Evolutionary conservation across 35 echinoderm and acorn worm genomes (phyloP), one percentile per base, ranked within the genome.

Genomic region (Stichopus chloronotus): DNA sequence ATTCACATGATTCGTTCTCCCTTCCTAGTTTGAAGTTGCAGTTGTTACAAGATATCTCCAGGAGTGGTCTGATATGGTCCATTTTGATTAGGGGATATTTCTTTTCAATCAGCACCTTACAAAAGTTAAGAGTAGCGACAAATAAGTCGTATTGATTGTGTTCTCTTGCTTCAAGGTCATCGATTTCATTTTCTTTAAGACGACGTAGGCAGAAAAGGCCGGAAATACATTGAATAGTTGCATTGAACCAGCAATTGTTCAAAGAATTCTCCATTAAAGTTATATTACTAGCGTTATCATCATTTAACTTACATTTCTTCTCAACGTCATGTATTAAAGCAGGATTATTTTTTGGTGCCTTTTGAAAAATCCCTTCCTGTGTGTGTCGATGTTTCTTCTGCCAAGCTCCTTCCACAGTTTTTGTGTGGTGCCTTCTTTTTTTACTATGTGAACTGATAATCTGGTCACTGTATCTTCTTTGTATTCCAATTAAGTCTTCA

Each of bases 201-300:
- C 59, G 59, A 60, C 59, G 77, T 52, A 20, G 6, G 8, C 30
- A 23, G 19, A 19, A 79, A 6, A 79, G 30, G 9, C 74, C 20
- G 7, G 52, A 24, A 78, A 78, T 24, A 14, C 79, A 81, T 17
- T 81, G 79, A 5, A 81, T 55, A 5, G 54, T 54, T 2, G 79
- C 25, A 81, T 81, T 81, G 13, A 81, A 81, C 79, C 79, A 81
- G 16, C 79, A 81, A 13, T 81, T 81, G n/a, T 78, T 78, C 16
- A 53, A 25, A 8, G 54, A 5, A 17, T 81, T 81, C 11, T 81
- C 25, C 4, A 81, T 81, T 54, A 43, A 14, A 5, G 23, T 81
- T 25, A 53, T 17, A 5, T 52, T 22, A 11, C 19, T 55, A 25
- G 53, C 16, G 5, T 81, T 54, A 6, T 81, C 53, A 43, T 81